These are phyloP conservation scores for Corapipo altera DNA, from an alignment of 2,113 vertebrate species.

Conservation along the genomic window DNA sequence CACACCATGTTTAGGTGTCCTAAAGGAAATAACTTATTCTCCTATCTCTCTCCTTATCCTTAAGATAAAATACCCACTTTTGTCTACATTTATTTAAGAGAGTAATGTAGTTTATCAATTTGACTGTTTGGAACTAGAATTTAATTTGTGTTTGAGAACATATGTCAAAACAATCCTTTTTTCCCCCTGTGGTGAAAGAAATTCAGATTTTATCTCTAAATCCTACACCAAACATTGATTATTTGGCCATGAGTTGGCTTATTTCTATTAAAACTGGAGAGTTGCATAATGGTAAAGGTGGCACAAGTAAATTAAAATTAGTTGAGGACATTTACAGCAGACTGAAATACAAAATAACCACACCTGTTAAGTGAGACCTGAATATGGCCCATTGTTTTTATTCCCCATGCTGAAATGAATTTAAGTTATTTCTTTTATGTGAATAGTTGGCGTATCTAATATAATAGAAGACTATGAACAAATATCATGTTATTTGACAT, in stretches of 20 bases:
- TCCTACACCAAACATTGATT: background rate
- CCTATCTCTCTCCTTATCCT: constrained; percentile 30
- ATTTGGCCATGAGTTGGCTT: background rate
- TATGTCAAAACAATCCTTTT: background rate
- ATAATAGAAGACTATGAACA: background rate
- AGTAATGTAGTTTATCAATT: background rate
- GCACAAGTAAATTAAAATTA: background rate
- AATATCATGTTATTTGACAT: background rate
- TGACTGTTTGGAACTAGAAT: background rate
- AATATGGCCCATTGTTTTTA: background rate
- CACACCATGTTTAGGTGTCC: constrained; percentile 25
- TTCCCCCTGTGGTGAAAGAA: background rate
- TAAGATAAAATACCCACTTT: constrained; percentile 49
- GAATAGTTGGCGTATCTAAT: background rate
- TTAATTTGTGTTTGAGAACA: background rate
- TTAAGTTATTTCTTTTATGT: background rate
- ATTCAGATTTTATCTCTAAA: background rate
- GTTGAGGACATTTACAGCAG: background rate
- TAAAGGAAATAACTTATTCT: constrained; percentile 51
- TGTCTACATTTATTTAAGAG: background rate
- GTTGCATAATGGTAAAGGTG: background rate
- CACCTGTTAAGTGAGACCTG: background rate
- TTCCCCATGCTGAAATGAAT: background rate
- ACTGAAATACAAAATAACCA: background rate
- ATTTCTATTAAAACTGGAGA: background rate